Evolutionary conservation across 2,113 vertebrate species (phyloP).

Genomic region (Eidolon helvum): DNA sequence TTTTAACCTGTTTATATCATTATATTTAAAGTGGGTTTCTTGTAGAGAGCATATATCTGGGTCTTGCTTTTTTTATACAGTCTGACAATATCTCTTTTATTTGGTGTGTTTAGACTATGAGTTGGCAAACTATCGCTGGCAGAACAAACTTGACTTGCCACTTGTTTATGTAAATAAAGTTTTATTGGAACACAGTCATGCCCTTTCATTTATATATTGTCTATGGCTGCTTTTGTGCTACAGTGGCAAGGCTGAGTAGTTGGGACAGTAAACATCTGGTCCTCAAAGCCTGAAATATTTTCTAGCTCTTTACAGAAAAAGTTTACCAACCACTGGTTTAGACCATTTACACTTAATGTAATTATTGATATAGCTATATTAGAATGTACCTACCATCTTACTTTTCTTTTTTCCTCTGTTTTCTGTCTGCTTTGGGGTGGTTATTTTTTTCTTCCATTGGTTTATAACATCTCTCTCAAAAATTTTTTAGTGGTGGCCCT

Average conservation of each 20-base stretch:
- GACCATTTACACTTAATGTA: not conserved
- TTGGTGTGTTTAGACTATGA: not conserved
- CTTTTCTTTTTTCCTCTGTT: not conserved
- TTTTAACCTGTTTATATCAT: not conserved
- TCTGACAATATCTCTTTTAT: not conserved
- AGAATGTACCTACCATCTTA: not conserved
- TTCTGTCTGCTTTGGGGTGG: not conserved
- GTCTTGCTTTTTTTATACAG: not conserved
- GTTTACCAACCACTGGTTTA: not conserved
- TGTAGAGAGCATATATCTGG: not conserved
- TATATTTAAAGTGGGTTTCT: not conserved
- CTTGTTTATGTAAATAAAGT: slow-evolving; percentile 10
- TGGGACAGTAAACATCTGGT: not conserved
- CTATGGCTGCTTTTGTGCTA: not conserved
- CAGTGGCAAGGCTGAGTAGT: not conserved
- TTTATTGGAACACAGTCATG: not conserved
- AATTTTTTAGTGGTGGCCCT: not conserved
- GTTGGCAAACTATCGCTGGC: not conserved
- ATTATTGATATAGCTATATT: not conserved
- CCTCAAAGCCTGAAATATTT: not conserved
- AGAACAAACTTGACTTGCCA: not conserved
- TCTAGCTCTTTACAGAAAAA: not conserved
- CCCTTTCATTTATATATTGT: not conserved
- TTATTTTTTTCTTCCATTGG: not conserved
- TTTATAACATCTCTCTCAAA: not conserved